These are phyloP conservation scores for Eptesicus fuscus DNA, from an alignment of 2,113 vertebrate species.

Conservation along the genomic window DNA sequence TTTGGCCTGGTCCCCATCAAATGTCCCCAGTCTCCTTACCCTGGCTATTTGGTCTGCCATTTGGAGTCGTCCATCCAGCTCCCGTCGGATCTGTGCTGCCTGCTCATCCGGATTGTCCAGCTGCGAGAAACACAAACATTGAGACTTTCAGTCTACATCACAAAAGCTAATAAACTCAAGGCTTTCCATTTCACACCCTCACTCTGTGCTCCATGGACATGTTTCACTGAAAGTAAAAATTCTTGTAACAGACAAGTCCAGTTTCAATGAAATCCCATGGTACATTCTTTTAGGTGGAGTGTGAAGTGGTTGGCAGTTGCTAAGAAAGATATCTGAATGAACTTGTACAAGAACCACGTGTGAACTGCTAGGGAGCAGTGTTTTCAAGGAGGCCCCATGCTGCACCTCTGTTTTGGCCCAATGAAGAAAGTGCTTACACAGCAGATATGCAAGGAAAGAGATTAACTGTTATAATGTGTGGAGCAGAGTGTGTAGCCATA, in stretches of 20 bases:
- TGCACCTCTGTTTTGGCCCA: neutral
- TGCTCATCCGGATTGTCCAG: conserved; percentile 98
- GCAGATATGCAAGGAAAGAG: neutral
- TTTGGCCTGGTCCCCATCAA: neutral
- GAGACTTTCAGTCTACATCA: conserved; percentile 33
- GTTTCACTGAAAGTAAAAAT: neutral
- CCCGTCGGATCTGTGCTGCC: conserved; percentile 96
- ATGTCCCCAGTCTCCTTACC: conserved; percentile 83
- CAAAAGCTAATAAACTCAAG: neutral
- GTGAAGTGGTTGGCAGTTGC: neutral
- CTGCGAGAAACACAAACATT: conserved; percentile 81
- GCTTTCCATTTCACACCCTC: neutral
- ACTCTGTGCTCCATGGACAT: neutral
- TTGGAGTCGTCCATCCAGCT: conserved; percentile 96
- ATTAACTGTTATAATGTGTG: neutral
- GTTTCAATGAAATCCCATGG: neutral
- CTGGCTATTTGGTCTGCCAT: conserved; percentile 98
- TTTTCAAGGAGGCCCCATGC: neutral
- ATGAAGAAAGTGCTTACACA: neutral
- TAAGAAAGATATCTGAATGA: neutral
- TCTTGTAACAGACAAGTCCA: fast-evolving
- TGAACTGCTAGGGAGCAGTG: neutral
- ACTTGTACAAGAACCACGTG: neutral
- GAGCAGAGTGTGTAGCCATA: neutral
- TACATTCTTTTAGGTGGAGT: neutral